phyloP scores from a whole-genome alignment of 2,797 vertebrate species.

The Meda fulgida region DNA sequence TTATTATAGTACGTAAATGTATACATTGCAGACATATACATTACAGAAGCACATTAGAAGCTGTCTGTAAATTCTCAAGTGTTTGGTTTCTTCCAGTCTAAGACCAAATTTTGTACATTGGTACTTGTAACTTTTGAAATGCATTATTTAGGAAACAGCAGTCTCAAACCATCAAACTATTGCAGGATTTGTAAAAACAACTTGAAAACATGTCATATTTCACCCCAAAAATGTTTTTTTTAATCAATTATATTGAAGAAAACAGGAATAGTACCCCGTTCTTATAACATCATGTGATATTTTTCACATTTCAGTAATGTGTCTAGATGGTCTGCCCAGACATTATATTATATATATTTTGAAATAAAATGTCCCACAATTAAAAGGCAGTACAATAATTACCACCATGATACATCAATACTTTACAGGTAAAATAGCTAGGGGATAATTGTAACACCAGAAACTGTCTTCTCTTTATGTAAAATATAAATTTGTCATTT shows the following conservation, averaged over 20 bases:
- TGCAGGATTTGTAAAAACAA: not conserved
- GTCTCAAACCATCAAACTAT: not conserved
- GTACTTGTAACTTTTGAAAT: not conserved
- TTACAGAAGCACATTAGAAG: not conserved
- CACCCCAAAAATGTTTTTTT: not conserved
- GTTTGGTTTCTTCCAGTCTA: not conserved
- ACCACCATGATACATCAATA: conserved; percentile 10
- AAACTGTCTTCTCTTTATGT: not conserved
- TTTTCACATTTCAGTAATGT: not conserved
- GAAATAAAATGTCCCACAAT: not conserved
- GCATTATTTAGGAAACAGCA: not conserved
- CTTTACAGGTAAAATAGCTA: conserved; percentile 10
- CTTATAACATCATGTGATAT: not conserved
- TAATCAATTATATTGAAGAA: no score
- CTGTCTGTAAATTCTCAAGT: not conserved
- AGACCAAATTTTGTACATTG: not conserved
- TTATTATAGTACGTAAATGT: not conserved
- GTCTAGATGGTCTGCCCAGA: not conserved
- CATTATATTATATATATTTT: no score
- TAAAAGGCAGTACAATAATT: not conserved
- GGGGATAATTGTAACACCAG: not conserved
- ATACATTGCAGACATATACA: not conserved
- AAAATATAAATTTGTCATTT: not conserved
- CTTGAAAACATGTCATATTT: conserved; percentile 9
- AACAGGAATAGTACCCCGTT: not conserved